A percentile compares a stretch with the other conserved stretches of the same genome.
Evolutionary conservation across 2,888 invertebrate species (phyloP).

Genomic region (Synanthedon tipuliformis): DNA sequence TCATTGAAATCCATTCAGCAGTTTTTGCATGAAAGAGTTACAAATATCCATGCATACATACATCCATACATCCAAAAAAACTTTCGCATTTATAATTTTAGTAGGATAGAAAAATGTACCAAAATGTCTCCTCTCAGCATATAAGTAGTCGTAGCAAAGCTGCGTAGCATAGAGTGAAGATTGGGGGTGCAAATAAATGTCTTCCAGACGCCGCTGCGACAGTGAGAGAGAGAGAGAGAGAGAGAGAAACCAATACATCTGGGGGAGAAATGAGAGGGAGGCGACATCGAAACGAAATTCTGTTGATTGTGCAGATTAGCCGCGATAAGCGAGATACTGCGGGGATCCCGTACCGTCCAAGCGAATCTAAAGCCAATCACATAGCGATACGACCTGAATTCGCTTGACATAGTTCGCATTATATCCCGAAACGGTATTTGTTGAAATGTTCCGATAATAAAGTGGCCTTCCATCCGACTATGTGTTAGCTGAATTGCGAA

Average conservation of each 20-base stretch:
- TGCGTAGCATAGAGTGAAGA: too few species aligned
- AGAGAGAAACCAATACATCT: neutral
- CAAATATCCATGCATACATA: too few species aligned
- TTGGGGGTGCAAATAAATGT: neutral
- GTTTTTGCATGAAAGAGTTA: too few species aligned
- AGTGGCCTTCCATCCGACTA: neutral
- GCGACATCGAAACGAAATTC: neutral
- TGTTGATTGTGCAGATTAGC: constrained; percentile 1
- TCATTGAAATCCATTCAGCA: too few species aligned
- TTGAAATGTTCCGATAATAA: neutral
- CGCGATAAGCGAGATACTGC: neutral
- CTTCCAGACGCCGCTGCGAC: neutral
- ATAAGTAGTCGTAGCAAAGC: too few species aligned
- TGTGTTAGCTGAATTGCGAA: neutral
- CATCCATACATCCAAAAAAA: too few species aligned
- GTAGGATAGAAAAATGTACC: too few species aligned
- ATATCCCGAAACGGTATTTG: neutral
- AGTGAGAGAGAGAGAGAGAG: neutral
- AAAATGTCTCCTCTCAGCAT: too few species aligned
- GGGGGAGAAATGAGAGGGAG: neutral
- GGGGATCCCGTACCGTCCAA: neutral
- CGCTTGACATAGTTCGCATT: neutral
- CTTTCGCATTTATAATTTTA: too few species aligned
- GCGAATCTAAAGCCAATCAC: neutral
- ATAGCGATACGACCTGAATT: neutral